Conservation (phyloP, 2,888 invertebrate species). For the Sinotaia quadrata region DNA sequence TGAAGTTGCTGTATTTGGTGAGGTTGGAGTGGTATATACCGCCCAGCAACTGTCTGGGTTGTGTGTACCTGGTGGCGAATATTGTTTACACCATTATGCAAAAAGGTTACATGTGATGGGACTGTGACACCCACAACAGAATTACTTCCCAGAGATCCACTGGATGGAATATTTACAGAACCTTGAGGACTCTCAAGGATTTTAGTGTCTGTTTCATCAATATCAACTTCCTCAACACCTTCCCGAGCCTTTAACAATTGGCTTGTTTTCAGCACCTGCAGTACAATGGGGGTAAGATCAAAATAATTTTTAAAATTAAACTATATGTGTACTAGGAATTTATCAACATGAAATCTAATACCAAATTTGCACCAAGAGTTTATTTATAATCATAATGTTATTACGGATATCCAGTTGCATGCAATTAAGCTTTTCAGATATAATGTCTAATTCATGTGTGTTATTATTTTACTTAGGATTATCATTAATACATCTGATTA, state of each 20-base stretch:
- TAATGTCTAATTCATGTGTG: no score
- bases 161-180: constrained; percentile 1
- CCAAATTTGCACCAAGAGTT: no score
- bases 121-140: constrained; percentile 18
- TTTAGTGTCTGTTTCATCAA: constrained; percentile 7
- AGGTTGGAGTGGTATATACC: constrained; percentile 23
- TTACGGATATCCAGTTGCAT: no score
- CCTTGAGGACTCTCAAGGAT: constrained; percentile 7
- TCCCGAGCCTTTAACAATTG: constrained; percentile 5
- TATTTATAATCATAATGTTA: no score
- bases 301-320: no score
- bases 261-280: constrained; percentile 17
- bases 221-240: not conserved
- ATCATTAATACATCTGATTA: no score
- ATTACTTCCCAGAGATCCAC: not conserved
- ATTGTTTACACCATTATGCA: constrained; percentile 9
- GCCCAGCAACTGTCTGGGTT: constrained; percentile 9
- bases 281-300: not conserved
- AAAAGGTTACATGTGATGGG: not conserved
- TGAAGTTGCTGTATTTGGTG: constrained; percentile 10
- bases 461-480: no score
- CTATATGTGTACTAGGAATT: no score
- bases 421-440: no score
- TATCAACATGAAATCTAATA: no score
- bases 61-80: not conserved